Evolutionary conservation across 2,113 vertebrate genomes (phyloP).

Genomic region (Xenopus laevis): DNA sequence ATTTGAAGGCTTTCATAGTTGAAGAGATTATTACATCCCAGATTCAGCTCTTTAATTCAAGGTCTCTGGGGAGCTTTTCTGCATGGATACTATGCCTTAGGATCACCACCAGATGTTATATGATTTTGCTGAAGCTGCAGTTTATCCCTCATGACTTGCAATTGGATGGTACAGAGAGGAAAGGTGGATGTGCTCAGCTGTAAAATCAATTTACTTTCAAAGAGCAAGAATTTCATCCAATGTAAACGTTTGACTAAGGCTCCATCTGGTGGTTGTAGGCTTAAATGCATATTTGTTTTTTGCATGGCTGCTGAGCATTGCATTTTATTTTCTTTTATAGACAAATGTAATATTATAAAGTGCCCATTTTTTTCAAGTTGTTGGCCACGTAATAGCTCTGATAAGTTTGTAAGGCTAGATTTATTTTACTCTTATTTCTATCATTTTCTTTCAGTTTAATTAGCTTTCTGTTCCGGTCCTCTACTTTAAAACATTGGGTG

Average conservation of each 20-base stretch:
- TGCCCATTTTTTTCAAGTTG: too few relatives aligned
- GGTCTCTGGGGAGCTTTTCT: constrained; percentile 20
- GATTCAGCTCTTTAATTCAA: constrained; percentile 36
- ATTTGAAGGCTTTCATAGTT: constrained; percentile 52
- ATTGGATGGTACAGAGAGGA: constrained; percentile 22
- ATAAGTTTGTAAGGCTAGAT: too few relatives aligned
- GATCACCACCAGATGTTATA: constrained; percentile 41
- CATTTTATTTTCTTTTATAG: too few relatives aligned
- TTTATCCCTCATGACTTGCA: constrained; percentile 35
- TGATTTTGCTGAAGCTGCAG: constrained; percentile 34
- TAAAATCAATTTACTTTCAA: constrained; percentile 41
- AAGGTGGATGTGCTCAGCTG: constrained; percentile 39
- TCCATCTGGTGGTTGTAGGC: constrained; percentile 24
- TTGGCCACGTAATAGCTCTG: too few relatives aligned
- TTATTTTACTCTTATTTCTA: too few relatives aligned
- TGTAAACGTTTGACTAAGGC: constrained; percentile 4
- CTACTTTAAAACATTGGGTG: too few relatives aligned
- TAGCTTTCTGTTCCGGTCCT: too few relatives aligned
- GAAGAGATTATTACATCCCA: constrained; percentile 26
- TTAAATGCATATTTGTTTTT: background rate
- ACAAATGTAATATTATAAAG: too few relatives aligned
- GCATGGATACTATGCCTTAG: constrained; percentile 39
- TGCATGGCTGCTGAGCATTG: too few relatives aligned
- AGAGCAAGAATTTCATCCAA: constrained; percentile 3
- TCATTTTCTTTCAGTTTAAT: too few relatives aligned